These are phyloP conservation scores for Notodonta dromedarius DNA, from an alignment of 2,888 invertebrate species.

Conservation along the genomic window DNA sequence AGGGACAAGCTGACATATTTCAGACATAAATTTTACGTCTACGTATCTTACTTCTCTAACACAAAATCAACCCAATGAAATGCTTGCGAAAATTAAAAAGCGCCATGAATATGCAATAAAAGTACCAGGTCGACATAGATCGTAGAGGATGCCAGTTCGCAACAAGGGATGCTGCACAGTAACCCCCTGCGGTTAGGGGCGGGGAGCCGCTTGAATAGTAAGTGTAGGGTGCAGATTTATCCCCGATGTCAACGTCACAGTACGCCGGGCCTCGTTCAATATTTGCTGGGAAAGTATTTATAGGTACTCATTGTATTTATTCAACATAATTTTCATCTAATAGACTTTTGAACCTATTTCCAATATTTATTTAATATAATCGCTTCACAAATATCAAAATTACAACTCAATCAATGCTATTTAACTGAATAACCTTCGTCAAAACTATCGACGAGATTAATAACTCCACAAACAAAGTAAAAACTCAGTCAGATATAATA, in stretches of 20 bases:
- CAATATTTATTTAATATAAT: no score
- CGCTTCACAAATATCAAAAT: no score
- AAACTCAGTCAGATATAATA: background rate
- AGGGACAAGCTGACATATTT: no score
- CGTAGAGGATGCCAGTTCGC: constrained; percentile 64
- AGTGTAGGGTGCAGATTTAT: constrained; percentile 54
- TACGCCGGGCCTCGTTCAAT: constrained; percentile 35
- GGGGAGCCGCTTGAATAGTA: constrained; percentile 45
- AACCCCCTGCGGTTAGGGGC: constrained; percentile 68
- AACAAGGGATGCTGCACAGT: constrained; percentile 70
- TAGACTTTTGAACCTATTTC: no score
- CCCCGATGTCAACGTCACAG: constrained; percentile 36
- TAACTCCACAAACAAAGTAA: background rate
- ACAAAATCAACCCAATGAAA: constrained; percentile 24
- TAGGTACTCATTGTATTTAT: background rate
- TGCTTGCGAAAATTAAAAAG: constrained; percentile 67
- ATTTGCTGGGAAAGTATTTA: constrained; percentile 32
- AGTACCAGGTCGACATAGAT: constrained; percentile 71
- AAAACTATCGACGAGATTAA: background rate
- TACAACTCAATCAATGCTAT: no score
- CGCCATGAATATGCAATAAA: constrained; percentile 80
- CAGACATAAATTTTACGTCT: no score
- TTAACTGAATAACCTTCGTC: no score
- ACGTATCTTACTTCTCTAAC: no score
- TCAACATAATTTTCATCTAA: background rate